A percentile compares a stretch with the other conserved stretches of the same genome.
Evolutionary conservation across 2,888 invertebrate genomes (phyloP).

Genomic region (Eristalis intricaria): DNA sequence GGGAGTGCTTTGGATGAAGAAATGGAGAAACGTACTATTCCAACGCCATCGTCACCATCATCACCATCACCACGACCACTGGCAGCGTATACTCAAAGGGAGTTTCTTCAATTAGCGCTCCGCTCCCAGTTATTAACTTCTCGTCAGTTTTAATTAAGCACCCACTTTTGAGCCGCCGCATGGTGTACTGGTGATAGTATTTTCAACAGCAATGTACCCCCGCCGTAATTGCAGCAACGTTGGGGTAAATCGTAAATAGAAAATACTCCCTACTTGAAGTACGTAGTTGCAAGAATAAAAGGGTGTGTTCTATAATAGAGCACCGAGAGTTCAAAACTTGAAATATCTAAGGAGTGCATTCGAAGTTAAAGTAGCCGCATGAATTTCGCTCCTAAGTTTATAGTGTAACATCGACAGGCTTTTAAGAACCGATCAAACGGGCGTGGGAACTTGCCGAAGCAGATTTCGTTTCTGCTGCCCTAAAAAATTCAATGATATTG

Average conservation of each 20-base stretch:
- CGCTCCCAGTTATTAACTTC: slow-evolving; percentile 75
- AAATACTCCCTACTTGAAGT: slow-evolving; percentile 41
- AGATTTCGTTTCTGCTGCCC: slow-evolving; percentile 44
- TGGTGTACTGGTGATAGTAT: slow-evolving; percentile 36
- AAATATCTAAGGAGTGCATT: slow-evolving; percentile 12
- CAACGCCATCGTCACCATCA: background rate
- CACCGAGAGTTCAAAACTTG: slow-evolving; percentile 17
- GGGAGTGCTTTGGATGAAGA: slow-evolving; percentile 38
- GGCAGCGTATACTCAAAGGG: slow-evolving; percentile 53
- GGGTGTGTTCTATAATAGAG: slow-evolving; percentile 48
- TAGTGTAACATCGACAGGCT: slow-evolving; percentile 4
- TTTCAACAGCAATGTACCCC: slow-evolving; percentile 49
- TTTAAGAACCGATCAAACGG: slow-evolving; percentile 33
- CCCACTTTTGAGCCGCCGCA: slow-evolving; percentile 67
- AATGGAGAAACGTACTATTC: slow-evolving; percentile 35
- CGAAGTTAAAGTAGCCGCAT: slow-evolving; percentile 38
- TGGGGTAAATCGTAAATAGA: slow-evolving; percentile 37
- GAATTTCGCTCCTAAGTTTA: slow-evolving; percentile 31
- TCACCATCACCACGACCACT: background rate
- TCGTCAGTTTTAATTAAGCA: slow-evolving; percentile 76
- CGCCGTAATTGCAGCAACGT: slow-evolving; percentile 35
- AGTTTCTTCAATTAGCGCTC: slow-evolving; percentile 73
- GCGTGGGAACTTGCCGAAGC: slow-evolving; percentile 65
- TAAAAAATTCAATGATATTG: slow-evolving; percentile 67
- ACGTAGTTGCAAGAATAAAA: slow-evolving; percentile 39